phyloP scores from a whole-genome alignment of 2,113 vertebrate genomes.

The Leiothrix lutea region DNA sequence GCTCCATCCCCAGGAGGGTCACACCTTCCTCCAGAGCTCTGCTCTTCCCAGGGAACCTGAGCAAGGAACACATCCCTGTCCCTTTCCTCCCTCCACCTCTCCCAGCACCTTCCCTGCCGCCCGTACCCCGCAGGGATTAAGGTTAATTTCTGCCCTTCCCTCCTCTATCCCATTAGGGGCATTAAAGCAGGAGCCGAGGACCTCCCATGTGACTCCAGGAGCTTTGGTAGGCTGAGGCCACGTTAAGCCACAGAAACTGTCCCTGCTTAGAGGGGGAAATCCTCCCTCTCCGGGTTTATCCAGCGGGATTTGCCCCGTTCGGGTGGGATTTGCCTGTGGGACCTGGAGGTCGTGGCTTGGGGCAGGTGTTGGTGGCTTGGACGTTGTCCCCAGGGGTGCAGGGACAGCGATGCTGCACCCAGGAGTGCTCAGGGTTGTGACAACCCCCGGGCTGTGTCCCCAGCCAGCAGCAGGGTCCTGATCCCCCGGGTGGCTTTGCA shows the following conservation, averaged over 20 bases:
- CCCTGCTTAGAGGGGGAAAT: background rate
- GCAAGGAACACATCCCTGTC: background rate
- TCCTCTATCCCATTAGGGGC: slow-evolving; percentile 36
- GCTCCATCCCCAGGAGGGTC: background rate
- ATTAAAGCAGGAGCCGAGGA: background rate
- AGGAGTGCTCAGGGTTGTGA: rapidly evolving
- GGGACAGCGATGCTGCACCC: background rate
- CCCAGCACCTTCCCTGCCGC: background rate
- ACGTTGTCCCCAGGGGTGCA: background rate
- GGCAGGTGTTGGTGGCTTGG: background rate
- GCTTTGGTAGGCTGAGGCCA: background rate
- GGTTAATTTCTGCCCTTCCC: slow-evolving; percentile 5
- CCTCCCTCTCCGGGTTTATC: rapidly evolving
- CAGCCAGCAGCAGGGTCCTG: too few relatives aligned
- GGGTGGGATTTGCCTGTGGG: background rate
- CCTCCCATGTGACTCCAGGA: background rate
- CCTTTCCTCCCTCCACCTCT: background rate
- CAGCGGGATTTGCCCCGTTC: background rate
- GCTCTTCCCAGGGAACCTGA: background rate
- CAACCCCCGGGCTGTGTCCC: background rate
- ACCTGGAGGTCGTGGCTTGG: rapidly evolving
- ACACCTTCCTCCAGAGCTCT: background rate
- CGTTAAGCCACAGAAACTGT: background rate
- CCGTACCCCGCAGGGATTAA: background rate
- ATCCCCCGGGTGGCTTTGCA: rapidly evolving